These are phyloP conservation scores for Talpa occidentalis DNA, from an alignment of 2,113 vertebrate species.

Conservation along the genomic window DNA sequence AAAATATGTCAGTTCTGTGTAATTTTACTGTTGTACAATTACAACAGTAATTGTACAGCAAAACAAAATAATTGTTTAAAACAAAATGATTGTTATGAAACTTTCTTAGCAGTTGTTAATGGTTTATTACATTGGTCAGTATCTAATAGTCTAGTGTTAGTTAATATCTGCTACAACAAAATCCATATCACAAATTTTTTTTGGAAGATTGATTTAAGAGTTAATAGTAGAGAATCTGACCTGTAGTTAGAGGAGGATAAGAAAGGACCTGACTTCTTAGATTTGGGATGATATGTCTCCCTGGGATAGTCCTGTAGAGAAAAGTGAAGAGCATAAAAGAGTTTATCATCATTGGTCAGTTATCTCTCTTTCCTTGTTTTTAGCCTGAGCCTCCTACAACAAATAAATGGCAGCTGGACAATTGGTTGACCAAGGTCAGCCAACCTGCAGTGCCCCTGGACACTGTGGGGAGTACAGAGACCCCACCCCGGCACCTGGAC, in stretches of 20 bases:
- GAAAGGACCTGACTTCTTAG: background rate
- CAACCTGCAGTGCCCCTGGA: slow-evolving; percentile 84
- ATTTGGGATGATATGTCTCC: background rate
- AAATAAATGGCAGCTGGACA: slow-evolving; percentile 92
- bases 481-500: slow-evolving; percentile 59
- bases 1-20: background rate
- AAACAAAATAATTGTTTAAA: too few relatives aligned
- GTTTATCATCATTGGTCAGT: background rate
- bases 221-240: background rate
- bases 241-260: background rate
- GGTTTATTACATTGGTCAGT: background rate
- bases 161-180: background rate
- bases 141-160: background rate
- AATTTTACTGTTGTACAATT: background rate
- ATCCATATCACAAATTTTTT: background rate
- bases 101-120: background rate
- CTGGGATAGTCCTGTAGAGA: background rate
- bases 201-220: background rate
- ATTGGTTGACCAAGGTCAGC: slow-evolving; percentile 89
- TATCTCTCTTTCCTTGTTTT: slow-evolving; percentile 67
- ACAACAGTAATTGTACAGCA: too few relatives aligned
- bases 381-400: slow-evolving; percentile 88
- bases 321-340: background rate
- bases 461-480: slow-evolving; percentile 19
- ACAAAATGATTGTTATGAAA: background rate